Evolutionary conservation across 30 jellyfish, hydroid and myxozoan species (phyloP).

Genomic region (Calvadosia cruxmelitensis): DNA sequence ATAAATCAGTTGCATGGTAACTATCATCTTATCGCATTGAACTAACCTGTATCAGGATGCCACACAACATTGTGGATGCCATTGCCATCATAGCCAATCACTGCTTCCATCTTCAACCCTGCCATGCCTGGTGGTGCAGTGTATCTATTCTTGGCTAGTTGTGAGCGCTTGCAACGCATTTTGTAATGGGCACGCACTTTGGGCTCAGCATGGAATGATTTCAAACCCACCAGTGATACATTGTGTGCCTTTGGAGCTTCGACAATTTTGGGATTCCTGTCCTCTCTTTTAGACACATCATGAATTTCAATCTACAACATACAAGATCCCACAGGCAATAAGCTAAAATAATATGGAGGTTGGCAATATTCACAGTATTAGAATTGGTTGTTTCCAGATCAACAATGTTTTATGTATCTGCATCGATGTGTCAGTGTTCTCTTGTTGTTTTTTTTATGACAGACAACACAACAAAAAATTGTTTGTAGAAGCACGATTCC

Average conservation of each 20-base stretch:
- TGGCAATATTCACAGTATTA: no score
- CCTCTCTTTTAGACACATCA: not conserved
- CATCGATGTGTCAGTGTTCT: no score
- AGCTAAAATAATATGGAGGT: no score
- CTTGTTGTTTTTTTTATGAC: no score
- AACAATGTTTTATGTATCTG: no score
- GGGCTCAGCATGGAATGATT: slow-evolving; percentile 76
- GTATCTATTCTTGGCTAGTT: slow-evolving; percentile 58
- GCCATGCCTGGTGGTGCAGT: slow-evolving; percentile 85
- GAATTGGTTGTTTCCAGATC: no score
- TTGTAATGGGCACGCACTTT: slow-evolving; percentile 55
- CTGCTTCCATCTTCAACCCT: slow-evolving; percentile 55
- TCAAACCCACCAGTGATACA: slow-evolving; percentile 29
- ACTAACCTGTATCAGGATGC: slow-evolving; percentile 77
- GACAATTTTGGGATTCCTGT: no score
- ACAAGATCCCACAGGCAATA: not conserved
- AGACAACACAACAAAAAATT: no score
- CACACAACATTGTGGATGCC: slow-evolving; percentile 62
- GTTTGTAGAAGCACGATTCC: no score
- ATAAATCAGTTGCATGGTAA: no score
- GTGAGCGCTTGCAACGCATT: slow-evolving; percentile 44
- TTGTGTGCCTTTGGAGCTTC: not conserved
- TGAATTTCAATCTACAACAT: not conserved
- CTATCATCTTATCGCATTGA: no score
- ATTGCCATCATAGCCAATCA: slow-evolving; percentile 69